Conservation (phyloP, 2,113 vertebrate genomes). For the Cyprinus carpio region DNA sequence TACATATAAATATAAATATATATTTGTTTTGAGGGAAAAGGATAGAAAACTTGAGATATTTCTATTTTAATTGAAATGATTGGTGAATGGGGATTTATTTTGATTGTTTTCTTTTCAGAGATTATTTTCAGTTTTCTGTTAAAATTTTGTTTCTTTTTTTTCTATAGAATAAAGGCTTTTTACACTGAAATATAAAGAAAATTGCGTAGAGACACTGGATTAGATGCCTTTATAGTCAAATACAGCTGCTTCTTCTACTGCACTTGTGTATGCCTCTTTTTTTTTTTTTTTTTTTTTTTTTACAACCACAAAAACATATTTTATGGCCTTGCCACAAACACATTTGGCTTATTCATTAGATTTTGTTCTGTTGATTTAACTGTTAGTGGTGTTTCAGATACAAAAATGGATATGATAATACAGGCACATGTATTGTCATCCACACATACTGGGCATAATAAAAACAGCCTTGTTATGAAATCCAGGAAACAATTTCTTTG, state of each 20-base stretch:
- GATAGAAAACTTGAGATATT: conserved; percentile 69
- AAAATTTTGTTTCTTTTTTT: conserved; percentile 67
- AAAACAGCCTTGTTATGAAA: conserved; percentile 36
- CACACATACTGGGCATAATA: conserved; percentile 24
- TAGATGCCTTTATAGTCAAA: conserved; percentile 81
- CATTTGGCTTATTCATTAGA: too few relatives aligned
- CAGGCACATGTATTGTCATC: conserved; percentile 9
- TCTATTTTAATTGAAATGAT: conserved; percentile 79
- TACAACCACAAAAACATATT: neutral
- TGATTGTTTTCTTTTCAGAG: conserved; percentile 68
- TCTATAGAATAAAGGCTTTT: conserved; percentile 78
- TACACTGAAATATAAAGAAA: conserved; percentile 81
- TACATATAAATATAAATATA: conserved; percentile 64
- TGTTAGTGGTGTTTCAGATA: neutral
- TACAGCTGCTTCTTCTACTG: conserved; percentile 79
- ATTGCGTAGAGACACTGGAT: conserved; percentile 81
- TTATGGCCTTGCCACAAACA: neutral
- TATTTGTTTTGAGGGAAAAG: conserved; percentile 74
- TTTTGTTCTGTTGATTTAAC: too few relatives aligned
- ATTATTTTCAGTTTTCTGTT: conserved; percentile 70
- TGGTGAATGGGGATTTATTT: conserved; percentile 75
- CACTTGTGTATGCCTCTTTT: conserved; percentile 60
- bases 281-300: conserved; percentile 32
- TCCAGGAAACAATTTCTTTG: conserved; percentile 41
- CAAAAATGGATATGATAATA: neutral